These are phyloP conservation scores for Carassius auratus DNA, from an alignment of 2,113 vertebrate genomes.

Conservation along the genomic window DNA sequence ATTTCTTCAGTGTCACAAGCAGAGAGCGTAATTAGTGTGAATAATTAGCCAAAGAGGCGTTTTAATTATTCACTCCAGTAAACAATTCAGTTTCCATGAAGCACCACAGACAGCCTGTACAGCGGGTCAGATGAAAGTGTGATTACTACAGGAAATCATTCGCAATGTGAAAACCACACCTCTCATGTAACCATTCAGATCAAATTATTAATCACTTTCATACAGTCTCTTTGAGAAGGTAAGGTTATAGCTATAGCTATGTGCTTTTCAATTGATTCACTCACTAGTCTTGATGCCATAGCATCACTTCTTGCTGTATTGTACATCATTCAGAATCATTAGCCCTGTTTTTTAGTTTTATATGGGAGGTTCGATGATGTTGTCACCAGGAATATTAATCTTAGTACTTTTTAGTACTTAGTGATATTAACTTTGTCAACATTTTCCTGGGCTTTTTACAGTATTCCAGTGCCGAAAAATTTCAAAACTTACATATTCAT, in stretches of 20 bases:
- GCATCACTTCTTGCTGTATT: background rate
- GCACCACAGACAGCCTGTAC: background rate
- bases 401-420: too few species aligned
- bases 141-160: background rate
- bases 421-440: background rate
- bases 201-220: background rate
- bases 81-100: constrained; percentile 32
- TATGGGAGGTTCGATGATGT: too few species aligned
- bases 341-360: too few species aligned
- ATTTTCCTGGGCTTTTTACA: background rate
- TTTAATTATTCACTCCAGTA: constrained; percentile 41
- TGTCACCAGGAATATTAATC: too few species aligned
- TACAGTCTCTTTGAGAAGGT: too few species aligned
- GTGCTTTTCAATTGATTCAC: background rate
- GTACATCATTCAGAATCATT: background rate
- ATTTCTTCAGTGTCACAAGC: constrained; percentile 27
- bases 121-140: constrained; percentile 17
- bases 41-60: constrained; percentile 41
- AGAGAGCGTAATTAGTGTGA: constrained; percentile 35
- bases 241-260: background rate
- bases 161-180: background rate
- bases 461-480: too few species aligned
- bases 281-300: background rate
- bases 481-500: too few species aligned
- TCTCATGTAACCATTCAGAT: background rate